Evolutionary conservation across 35 echinoderm and acorn worm species (phyloP).

Genomic region (Lytechinus pictus): DNA sequence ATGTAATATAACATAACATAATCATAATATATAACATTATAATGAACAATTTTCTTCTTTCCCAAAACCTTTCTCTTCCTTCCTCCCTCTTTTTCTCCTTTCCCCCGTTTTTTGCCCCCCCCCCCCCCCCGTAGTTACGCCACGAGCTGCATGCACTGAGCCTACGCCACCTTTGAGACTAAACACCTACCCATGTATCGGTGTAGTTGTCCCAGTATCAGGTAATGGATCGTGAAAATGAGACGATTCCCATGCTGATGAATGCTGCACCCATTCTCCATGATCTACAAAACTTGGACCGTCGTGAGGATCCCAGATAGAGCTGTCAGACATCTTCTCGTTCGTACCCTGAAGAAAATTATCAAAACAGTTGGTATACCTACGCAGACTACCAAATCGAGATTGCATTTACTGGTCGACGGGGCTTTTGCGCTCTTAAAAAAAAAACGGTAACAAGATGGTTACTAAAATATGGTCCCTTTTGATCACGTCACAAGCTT

Average conservation of each 20-base stretch:
- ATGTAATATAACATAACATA: no score
- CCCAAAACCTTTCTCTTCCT: no score
- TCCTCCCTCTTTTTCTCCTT: no score
- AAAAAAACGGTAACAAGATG: not conserved
- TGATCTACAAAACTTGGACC: not conserved
- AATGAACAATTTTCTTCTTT: no score
- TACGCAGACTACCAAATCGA: not conserved
- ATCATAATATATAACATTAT: no score
- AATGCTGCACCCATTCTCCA: not conserved
- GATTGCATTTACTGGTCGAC: not conserved
- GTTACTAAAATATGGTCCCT: not conserved
- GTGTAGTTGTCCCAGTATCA: not conserved
- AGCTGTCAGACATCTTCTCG: not conserved
- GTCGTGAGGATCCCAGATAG: not conserved
- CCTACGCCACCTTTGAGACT: not conserved
- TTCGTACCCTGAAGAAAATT: not conserved
- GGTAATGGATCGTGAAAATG: not conserved
- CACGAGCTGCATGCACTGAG: no score
- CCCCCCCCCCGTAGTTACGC: no score
- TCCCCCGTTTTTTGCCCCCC: no score
- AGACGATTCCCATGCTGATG: not conserved
- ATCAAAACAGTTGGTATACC: not conserved
- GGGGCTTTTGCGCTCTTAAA: not conserved
- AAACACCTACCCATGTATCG: not conserved
- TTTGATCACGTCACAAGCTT: not conserved